Evolutionary conservation across 2,888 invertebrate species (phyloP).

Genomic region (Parnassius orleans): DNA sequence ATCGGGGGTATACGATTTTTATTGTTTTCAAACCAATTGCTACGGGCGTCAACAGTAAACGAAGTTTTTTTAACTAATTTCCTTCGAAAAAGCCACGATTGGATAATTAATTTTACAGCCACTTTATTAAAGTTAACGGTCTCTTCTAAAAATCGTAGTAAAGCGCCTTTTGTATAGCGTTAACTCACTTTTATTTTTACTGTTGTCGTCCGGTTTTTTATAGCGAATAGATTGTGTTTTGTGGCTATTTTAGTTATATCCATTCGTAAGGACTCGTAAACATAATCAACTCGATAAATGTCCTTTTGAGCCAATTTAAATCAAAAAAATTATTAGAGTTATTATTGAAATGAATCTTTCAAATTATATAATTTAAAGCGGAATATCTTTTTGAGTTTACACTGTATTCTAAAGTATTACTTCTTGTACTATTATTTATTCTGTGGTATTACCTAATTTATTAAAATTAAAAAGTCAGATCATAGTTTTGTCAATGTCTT

Average conservation of each 20-base stretch:
- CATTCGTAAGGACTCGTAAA: slow-evolving; percentile 26
- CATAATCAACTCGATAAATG: slow-evolving; percentile 18
- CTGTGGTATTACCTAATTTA: no score
- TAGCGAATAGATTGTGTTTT: slow-evolving; percentile 65
- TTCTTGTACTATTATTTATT: no score
- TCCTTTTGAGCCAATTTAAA: slow-evolving; percentile 8
- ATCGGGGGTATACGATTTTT: slow-evolving; percentile 68
- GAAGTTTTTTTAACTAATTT: slow-evolving; percentile 46
- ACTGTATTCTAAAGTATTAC: no score
- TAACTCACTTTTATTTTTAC: slow-evolving; percentile 45
- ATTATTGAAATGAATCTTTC: no score
- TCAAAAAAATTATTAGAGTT: background rate
- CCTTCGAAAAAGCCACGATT: slow-evolving; percentile 48
- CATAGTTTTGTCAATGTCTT: no score
- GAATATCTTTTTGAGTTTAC: no score
- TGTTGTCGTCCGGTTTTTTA: slow-evolving; percentile 50
- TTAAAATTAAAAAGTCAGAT: no score
- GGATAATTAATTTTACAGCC: slow-evolving; percentile 74
- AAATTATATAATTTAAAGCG: no score
- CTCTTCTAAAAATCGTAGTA: slow-evolving; percentile 51
- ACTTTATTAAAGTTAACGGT: slow-evolving; percentile 68
- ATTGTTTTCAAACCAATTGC: slow-evolving; percentile 72
- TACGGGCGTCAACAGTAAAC: slow-evolving; percentile 46
- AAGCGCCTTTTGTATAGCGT: slow-evolving; percentile 44
- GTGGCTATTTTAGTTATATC: slow-evolving; percentile 38